These are phyloP conservation scores for Osmerus mordax DNA, from an alignment of 2,113 vertebrate species.

Conservation along the genomic window DNA sequence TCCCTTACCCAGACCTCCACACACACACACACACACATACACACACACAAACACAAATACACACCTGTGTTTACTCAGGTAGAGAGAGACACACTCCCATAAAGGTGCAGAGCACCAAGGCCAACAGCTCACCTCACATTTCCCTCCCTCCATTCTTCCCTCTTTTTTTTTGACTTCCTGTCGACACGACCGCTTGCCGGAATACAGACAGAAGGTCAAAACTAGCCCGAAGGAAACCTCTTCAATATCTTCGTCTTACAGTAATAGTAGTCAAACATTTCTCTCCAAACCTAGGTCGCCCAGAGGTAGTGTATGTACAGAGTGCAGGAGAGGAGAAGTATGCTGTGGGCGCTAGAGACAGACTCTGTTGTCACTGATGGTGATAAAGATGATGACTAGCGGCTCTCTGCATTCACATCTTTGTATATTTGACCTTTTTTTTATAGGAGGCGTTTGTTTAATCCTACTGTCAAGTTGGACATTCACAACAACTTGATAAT, in stretches of 20 bases:
- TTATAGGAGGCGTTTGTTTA: too few species aligned
- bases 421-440: neutral
- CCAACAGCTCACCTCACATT: conserved; percentile 23
- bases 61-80: conserved; percentile 66
- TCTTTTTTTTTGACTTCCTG: conserved; percentile 13
- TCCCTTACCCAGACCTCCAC: neutral
- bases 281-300: too few species aligned
- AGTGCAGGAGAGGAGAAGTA: too few species aligned
- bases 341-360: neutral
- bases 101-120: conserved; percentile 18
- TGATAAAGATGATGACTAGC: conserved; percentile 2
- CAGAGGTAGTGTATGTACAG: too few species aligned
- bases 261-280: too few species aligned
- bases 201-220: neutral
- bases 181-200: conserved; percentile 26
- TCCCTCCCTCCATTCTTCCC: conserved; percentile 33
- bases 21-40: neutral
- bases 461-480: too few species aligned
- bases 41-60: conserved; percentile 26
- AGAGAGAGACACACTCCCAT: conserved; percentile 24
- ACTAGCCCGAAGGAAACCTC: conserved; percentile 1
- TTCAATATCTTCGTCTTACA: neutral
- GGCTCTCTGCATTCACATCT: too few species aligned
- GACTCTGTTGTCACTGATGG: conserved; percentile 5
- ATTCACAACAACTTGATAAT: too few species aligned